These are phyloP conservation scores for Hyposoter dolosus DNA, from an alignment of 2,888 invertebrate species.

Conservation along the genomic window DNA sequence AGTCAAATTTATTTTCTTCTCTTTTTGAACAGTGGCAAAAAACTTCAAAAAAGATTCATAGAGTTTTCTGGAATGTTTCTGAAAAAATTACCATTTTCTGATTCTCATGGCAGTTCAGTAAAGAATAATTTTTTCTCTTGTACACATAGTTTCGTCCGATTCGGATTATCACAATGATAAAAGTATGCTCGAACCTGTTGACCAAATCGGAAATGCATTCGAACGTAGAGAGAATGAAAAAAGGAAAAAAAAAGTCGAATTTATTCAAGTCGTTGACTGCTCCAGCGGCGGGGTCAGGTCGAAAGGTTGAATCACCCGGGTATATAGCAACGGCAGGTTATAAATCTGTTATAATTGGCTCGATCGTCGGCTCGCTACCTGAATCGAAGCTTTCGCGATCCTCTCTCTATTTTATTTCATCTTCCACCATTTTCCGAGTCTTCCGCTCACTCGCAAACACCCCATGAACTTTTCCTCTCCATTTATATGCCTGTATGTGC, in stretches of 20 bases:
- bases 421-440: conserved; percentile 69
- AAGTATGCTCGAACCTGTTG: neutral
- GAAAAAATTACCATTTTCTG: no score
- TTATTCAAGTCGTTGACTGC: conserved; percentile 60
- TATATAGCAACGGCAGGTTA: conserved; percentile 73
- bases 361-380: conserved; percentile 75
- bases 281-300: conserved; percentile 45
- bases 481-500: neutral
- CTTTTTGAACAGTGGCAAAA: no score
- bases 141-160: neutral
- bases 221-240: conserved; percentile 20
- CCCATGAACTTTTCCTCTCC: conserved; percentile 17
- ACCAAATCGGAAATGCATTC: conserved; percentile 41
- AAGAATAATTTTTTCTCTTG: neutral
- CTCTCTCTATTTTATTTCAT: conserved; percentile 76
- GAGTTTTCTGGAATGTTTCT: no score
- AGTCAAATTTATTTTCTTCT: no score
- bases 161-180: neutral
- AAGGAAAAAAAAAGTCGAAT: conserved; percentile 36
- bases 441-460: conserved; percentile 59
- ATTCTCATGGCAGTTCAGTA: neutral
- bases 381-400: conserved; percentile 74
- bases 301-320: conserved; percentile 65
- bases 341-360: conserved; percentile 84
- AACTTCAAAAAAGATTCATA: no score